These are phyloP conservation scores for Listronotus bonariensis DNA, from an alignment of 1,140 invertebrate species.

Conservation along the genomic window DNA sequence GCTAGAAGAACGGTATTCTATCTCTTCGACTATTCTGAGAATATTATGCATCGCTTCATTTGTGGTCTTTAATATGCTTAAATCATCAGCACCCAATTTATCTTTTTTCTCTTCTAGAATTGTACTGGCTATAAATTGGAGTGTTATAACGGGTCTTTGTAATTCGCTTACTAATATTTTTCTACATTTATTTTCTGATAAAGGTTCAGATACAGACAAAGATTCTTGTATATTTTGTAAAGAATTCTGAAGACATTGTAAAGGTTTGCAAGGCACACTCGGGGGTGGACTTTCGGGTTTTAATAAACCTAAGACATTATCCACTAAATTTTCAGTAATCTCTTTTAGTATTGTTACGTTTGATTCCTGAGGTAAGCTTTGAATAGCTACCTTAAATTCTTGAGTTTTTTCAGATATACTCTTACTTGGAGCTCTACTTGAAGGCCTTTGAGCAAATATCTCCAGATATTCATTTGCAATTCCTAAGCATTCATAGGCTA, in stretches of 20 bases:
- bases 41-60: conserved; percentile 39
- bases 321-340: conserved; percentile 20
- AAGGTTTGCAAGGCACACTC: conserved; percentile 22
- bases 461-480: conserved; percentile 30
- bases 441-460: conserved; percentile 19
- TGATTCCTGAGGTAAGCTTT: conserved; percentile 29
- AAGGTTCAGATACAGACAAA: conserved; percentile 35
- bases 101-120: conserved; percentile 49
- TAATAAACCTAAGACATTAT: conserved; percentile 24
- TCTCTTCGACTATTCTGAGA: conserved; percentile 36
- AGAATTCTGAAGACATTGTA: conserved; percentile 51
- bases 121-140: conserved; percentile 49
- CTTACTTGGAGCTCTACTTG: conserved; percentile 19
- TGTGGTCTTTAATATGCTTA: conserved; percentile 42
- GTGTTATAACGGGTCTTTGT: conserved; percentile 47
- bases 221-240: conserved; percentile 49
- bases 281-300: conserved; percentile 28
- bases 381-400: conserved; percentile 32
- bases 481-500: conserved; percentile 25
- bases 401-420: conserved; percentile 26
- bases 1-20: conserved; percentile 30
- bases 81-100: conserved; percentile 46
- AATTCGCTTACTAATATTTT: conserved; percentile 46
- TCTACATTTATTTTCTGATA: conserved; percentile 38
- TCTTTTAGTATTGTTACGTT: conserved; percentile 20